phyloP scores from a whole-genome alignment of 2,797 vertebrate species.

The Luscinia megarhynchos region DNA sequence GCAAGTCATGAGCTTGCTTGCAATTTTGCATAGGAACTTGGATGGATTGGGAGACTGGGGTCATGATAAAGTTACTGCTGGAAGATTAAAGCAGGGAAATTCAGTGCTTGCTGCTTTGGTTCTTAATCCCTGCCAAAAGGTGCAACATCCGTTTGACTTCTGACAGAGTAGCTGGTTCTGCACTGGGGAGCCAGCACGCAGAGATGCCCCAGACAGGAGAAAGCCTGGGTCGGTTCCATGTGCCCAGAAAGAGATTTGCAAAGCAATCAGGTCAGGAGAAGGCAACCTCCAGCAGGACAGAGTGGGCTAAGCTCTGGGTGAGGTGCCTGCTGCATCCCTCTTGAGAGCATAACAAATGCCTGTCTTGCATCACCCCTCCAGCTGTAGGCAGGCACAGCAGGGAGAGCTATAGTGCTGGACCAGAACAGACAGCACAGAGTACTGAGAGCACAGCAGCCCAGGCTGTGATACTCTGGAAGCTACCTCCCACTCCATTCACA shows the following conservation, averaged over 20 bases:
- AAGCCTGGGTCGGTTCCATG: accelerated
- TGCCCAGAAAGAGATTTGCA: accelerated
- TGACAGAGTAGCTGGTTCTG: not conserved
- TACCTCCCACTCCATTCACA: not conserved
- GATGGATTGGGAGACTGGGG: not conserved
- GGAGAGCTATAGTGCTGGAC: not conserved
- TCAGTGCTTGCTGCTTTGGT: not conserved
- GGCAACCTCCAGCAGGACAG: not conserved
- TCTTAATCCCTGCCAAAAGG: not conserved
- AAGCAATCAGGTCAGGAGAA: not conserved
- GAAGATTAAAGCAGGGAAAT: not conserved
- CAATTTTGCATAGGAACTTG: not conserved
- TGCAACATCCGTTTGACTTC: too few species aligned
- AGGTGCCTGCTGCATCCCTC: not conserved
- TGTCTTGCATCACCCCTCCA: not conserved
- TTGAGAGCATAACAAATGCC: not conserved
- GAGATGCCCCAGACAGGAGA: not conserved
- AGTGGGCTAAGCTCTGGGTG: not conserved
- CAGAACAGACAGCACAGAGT: not conserved
- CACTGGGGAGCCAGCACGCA: accelerated
- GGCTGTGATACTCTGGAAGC: not conserved
- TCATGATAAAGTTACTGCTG: not conserved
- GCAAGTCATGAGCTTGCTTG: not conserved
- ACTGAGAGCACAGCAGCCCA: not conserved
- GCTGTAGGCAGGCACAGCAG: not conserved